Conservation (phyloP, 2,888 invertebrate genomes). For the Apamea monoglypha region DNA sequence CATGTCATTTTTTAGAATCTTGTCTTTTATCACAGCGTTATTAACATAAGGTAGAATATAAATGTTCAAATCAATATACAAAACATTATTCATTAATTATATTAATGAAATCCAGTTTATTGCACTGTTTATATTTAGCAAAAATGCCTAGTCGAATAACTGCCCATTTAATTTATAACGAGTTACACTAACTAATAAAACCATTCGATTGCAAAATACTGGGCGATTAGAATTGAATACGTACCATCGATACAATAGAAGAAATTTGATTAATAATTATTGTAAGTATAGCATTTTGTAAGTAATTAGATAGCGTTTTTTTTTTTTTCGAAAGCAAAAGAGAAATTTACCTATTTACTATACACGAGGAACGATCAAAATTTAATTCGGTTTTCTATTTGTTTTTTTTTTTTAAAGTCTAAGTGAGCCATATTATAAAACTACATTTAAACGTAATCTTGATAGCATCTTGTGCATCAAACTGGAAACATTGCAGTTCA, state of each 20-base stretch:
- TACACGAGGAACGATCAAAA: conserved; percentile 73
- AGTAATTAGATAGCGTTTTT: conserved; percentile 48
- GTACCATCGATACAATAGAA: conserved; percentile 11
- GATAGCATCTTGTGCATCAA: not conserved
- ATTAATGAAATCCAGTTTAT: conserved; percentile 9
- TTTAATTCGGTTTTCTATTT: not conserved
- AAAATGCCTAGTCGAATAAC: conserved; percentile 19
- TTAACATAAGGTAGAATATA: not conserved
- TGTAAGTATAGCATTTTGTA: conserved; percentile 47
- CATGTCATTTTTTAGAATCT: not conserved
- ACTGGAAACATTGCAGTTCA: conserved; percentile 6
- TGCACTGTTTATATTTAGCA: not conserved
- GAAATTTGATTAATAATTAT: conserved; percentile 16
- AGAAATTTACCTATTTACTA: conserved; percentile 43
- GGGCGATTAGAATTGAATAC: conserved; percentile 25
- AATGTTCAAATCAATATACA: not conserved
- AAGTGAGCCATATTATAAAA: not conserved
- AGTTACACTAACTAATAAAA: conserved; percentile 12
- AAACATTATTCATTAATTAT: not conserved
- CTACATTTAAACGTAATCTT: conserved; percentile 12
- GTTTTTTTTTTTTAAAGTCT: not conserved
- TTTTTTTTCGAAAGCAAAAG: conserved; percentile 61
- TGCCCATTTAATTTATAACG: conserved; percentile 5
- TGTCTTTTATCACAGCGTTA: not conserved
- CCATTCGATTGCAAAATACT: conserved; percentile 11